Evolutionary conservation across 2,888 invertebrate species (phyloP).

Genomic region (Cinara cedri): DNA sequence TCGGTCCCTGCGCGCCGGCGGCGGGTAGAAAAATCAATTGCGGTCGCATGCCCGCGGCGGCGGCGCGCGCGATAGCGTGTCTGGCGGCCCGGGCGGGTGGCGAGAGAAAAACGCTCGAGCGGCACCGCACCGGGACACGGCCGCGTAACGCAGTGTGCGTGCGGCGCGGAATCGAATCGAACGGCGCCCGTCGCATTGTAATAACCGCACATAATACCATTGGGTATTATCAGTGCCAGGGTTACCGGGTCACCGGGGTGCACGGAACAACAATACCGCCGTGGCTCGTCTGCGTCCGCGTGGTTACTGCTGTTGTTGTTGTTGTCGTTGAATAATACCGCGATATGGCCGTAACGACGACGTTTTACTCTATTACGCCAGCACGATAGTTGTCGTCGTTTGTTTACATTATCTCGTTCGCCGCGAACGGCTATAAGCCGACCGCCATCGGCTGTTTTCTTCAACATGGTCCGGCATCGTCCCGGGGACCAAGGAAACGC

Average conservation of each 20-base stretch:
- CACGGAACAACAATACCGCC: background rate
- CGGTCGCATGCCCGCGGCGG: slow-evolving; percentile 43
- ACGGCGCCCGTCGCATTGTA: background rate
- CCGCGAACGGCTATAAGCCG: too few species aligned
- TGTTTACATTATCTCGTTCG: too few species aligned
- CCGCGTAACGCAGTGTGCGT: slow-evolving; percentile 24
- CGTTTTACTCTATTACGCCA: too few species aligned
- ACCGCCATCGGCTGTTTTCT: too few species aligned
- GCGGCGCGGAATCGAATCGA: background rate
- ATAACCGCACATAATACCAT: too few species aligned
- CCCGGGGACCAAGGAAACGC: too few species aligned
- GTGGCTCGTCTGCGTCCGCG: too few species aligned
- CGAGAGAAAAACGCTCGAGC: background rate
- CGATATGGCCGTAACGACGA: too few species aligned
- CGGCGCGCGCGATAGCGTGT: background rate
- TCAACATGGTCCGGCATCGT: too few species aligned
- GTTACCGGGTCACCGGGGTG: slow-evolving; percentile 37
- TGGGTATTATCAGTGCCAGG: too few species aligned
- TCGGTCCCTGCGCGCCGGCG: slow-evolving; percentile 36
- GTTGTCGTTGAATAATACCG: too few species aligned
- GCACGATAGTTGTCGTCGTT: too few species aligned
- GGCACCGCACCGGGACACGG: background rate
- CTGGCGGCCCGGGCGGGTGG: background rate
- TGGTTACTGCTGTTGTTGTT: background rate
- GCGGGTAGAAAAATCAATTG: slow-evolving; percentile 50